These are phyloP conservation scores for Heliconius congener DNA, from an alignment of 1,140 invertebrate species.

Conservation along the genomic window DNA sequence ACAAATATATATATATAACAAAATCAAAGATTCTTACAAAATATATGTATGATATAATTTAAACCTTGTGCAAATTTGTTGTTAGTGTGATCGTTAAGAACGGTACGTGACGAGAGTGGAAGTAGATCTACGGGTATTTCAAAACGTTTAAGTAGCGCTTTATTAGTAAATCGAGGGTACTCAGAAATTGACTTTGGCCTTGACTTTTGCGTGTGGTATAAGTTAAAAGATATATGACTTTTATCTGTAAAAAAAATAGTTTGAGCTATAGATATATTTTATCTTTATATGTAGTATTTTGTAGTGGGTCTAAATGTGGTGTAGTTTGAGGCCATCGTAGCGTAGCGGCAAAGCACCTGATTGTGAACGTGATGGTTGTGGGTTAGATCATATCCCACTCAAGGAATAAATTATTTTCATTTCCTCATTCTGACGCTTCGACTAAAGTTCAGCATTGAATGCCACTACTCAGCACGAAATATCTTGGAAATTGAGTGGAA, in stretches of 20 bases:
- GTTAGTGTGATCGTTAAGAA: not conserved
- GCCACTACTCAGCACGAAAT: no score
- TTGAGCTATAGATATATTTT: no score
- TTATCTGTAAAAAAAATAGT: not conserved
- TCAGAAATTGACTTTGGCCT: conserved; percentile 30
- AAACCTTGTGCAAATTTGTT: not conserved
- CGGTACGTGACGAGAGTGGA: not conserved
- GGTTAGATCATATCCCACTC: no score
- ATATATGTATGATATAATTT: not conserved
- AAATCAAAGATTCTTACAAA: not conserved
- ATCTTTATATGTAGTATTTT: no score
- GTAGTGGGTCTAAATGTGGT: no score
- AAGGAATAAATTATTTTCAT: no score
- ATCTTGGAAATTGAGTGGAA: no score
- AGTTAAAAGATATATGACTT: conserved; percentile 3
- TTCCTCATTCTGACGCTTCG: no score
- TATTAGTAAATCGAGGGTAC: conserved; percentile 35
- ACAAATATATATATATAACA: not conserved
- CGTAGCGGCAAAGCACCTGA: no score
- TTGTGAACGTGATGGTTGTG: no score
- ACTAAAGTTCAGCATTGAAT: no score
- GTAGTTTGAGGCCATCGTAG: no score
- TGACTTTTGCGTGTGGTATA: conserved; percentile 28
- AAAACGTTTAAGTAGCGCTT: conserved; percentile 35
- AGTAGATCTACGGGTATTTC: not conserved